These are phyloP conservation scores for Pinna nobilis DNA, from an alignment of 1,140 invertebrate species.

Conservation along the genomic window DNA sequence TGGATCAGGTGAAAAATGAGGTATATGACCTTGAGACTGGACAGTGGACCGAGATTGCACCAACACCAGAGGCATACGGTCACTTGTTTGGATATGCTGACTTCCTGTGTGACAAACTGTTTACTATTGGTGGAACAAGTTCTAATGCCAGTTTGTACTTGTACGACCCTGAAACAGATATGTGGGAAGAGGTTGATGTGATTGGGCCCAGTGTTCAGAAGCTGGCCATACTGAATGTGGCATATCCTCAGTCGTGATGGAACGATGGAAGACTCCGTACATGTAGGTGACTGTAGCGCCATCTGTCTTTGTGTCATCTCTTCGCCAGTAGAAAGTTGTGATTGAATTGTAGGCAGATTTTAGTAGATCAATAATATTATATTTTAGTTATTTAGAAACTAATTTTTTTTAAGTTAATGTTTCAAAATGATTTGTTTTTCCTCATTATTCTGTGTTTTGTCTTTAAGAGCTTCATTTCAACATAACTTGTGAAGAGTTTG, in stretches of 20 bases:
- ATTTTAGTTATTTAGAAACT: too few species aligned
- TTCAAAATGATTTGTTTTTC: too few species aligned
- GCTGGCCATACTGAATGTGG: slow-evolving; percentile 55
- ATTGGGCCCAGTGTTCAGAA: slow-evolving; percentile 57
- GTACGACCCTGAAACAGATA: slow-evolving; percentile 60
- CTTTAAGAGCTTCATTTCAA: too few species aligned
- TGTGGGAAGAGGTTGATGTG: slow-evolving; percentile 53
- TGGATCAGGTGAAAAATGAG: slow-evolving; percentile 65
- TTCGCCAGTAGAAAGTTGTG: too few species aligned
- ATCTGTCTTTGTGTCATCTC: too few species aligned
- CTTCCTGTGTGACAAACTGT: slow-evolving; percentile 57
- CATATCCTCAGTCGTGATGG: slow-evolving; percentile 47
- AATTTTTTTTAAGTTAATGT: too few species aligned
- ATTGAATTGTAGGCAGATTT: too few species aligned
- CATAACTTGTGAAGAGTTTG: too few species aligned
- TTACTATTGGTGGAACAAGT: slow-evolving; percentile 18
- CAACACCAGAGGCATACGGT: slow-evolving; percentile 62
- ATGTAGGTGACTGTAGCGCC: too few species aligned
- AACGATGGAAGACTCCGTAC: too few species aligned
- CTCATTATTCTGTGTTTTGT: too few species aligned
- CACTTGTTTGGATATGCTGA: slow-evolving; percentile 57
- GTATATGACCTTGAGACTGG: slow-evolving; percentile 69
- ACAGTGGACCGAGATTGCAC: slow-evolving; percentile 69
- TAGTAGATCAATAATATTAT: too few species aligned
- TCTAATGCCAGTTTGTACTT: slow-evolving; percentile 37